phyloP scores from a whole-genome alignment of 2,797 vertebrate species.

The Jordanella pulchra region DNA sequence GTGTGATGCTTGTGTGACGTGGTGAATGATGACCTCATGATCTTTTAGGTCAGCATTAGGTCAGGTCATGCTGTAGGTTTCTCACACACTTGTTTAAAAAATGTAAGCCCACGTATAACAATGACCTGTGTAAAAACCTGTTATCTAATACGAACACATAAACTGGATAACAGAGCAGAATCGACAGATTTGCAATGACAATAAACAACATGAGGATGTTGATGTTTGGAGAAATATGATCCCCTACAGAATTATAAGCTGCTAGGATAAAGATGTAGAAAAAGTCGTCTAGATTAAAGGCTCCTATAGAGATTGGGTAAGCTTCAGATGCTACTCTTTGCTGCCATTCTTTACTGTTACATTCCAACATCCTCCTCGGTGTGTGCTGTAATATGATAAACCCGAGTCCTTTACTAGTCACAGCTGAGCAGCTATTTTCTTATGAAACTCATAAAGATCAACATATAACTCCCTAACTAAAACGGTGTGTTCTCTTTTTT shows the following conservation, averaged over 20 bases:
- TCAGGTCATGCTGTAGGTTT: constrained; percentile 22
- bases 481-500: neutral
- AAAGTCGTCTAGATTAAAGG: neutral
- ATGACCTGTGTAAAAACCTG: neutral
- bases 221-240: neutral
- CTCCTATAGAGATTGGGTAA: neutral
- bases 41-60: constrained; percentile 39
- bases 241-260: neutral
- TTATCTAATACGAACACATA: no score
- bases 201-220: neutral
- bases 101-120: neutral
- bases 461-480: neutral
- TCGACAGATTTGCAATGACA: neutral
- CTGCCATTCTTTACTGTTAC: neutral
- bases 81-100: constrained; percentile 7
- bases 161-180: neutral
- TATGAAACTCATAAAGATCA: neutral
- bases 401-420: neutral
- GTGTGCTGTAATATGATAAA: neutral
- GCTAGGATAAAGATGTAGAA: neutral
- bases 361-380: neutral
- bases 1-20: constrained; percentile 8
- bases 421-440: neutral
- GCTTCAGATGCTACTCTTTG: neutral
- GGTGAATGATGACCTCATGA: constrained; percentile 52